These are phyloP conservation scores for Turdus rufiventris DNA, from an alignment of 2,113 vertebrate genomes.

Conservation along the genomic window DNA sequence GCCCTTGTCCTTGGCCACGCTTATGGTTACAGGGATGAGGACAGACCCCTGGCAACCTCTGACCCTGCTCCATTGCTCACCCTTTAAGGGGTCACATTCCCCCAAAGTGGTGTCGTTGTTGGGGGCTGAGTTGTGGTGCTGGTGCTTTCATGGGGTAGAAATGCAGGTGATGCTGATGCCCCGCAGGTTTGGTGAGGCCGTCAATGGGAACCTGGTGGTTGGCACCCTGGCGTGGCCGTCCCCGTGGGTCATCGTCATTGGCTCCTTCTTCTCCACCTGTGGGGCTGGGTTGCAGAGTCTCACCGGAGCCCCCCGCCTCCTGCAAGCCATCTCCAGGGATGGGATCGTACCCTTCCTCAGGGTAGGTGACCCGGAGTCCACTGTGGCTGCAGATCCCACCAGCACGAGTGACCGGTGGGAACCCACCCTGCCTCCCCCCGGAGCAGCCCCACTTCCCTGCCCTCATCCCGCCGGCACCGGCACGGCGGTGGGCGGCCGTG, in stretches of 20 bases:
- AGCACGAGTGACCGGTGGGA: neutral
- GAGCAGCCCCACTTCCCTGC: neutral
- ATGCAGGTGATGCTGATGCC: neutral
- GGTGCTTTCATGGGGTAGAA: neutral
- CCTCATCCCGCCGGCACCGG: neutral
- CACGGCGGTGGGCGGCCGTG: accelerated
- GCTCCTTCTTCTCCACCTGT: conserved; percentile 97
- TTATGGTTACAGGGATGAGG: neutral
- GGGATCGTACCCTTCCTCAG: conserved; percentile 93
- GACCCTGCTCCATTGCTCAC: neutral
- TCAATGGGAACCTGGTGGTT: conserved; percentile 93
- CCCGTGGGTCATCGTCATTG: conserved; percentile 96
- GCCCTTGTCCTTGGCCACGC: accelerated
- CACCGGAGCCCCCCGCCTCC: conserved; percentile 91
- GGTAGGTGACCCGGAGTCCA: conserved; percentile 66
- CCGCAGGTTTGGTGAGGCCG: conserved; percentile 90
- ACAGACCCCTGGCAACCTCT: neutral
- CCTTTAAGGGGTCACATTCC: accelerated
- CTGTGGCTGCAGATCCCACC: neutral
- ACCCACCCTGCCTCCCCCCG: neutral
- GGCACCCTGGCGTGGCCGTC: conserved; percentile 94
- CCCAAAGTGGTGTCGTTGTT: accelerated
- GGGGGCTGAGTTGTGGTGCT: neutral
- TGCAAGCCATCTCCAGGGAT: conserved; percentile 94
- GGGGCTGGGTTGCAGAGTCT: conserved; percentile 94